These are phyloP conservation scores for Amblyopsis hoosieri DNA, from an alignment of 2,797 vertebrate genomes.

Conservation along the genomic window DNA sequence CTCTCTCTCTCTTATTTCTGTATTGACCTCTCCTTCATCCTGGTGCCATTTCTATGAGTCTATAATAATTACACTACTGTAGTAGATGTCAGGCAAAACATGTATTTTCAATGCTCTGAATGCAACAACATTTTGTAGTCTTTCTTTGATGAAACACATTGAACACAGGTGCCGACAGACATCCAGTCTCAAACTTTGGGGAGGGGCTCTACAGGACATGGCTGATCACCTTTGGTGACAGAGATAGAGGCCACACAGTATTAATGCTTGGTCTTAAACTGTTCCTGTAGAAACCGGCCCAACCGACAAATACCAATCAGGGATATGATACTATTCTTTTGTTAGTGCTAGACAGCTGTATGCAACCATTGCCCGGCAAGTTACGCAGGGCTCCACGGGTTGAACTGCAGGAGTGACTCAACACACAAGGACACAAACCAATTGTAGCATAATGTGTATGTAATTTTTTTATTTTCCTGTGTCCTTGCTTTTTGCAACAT, in stretches of 20 bases:
- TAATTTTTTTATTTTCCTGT: constrained; percentile 46
- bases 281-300: constrained; percentile 54
- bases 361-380: constrained; percentile 79
- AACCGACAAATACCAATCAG: constrained; percentile 77
- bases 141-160: constrained; percentile 59
- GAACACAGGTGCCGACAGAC: constrained; percentile 72
- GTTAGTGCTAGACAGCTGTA: constrained; percentile 79
- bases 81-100: constrained; percentile 74
- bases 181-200: constrained; percentile 70
- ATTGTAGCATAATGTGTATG: constrained; percentile 74
- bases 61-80: constrained; percentile 48
- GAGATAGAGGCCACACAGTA: constrained; percentile 2
- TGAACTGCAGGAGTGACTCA: constrained; percentile 70
- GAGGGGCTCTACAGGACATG: constrained; percentile 46
- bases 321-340: constrained; percentile 84
- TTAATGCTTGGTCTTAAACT: constrained; percentile 38
- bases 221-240: constrained; percentile 32
- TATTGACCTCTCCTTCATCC: constrained; percentile 52
- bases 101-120: constrained; percentile 59
- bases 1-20: no score
- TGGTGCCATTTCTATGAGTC: constrained; percentile 74
- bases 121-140: constrained; percentile 38
- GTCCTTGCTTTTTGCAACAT: constrained; percentile 71
- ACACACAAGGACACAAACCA: constrained; percentile 63
- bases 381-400: constrained; percentile 64